Evolutionary conservation across 1,140 invertebrate genomes (phyloP).

Genomic region (Drosophila nigrodunni): DNA sequence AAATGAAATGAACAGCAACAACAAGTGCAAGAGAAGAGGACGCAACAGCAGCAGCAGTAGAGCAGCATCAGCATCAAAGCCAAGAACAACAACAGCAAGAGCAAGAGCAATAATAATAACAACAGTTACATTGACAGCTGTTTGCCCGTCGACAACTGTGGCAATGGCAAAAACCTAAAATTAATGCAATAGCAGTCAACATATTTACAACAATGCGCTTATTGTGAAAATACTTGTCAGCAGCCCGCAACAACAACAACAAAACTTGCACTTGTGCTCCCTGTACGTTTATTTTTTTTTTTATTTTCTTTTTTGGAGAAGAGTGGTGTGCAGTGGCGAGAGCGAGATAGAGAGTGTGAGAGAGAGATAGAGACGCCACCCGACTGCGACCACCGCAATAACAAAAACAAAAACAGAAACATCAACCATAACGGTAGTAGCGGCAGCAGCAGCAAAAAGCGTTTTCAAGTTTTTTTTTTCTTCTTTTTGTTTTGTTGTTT

Average conservation of each 20-base stretch:
- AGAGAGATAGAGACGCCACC: constrained; percentile 9
- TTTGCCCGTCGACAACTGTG: constrained; percentile 38
- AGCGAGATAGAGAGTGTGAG: constrained; percentile 5
- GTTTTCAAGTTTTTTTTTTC: constrained; percentile 37
- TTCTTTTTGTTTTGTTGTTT: constrained; percentile 13
- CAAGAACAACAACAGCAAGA: constrained; percentile 9
- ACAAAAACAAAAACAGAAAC: constrained; percentile 27
- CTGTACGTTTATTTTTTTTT: constrained; percentile 1
- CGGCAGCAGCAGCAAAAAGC: constrained; percentile 25
- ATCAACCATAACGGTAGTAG: constrained; percentile 34
- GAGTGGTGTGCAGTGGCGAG: background rate
- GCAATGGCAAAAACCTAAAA: constrained; percentile 37
- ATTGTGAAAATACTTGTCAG: constrained; percentile 14
- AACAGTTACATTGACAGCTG: constrained; percentile 39
- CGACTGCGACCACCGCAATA: constrained; percentile 29
- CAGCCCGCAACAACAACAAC: background rate
- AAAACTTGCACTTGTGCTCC: constrained; percentile 15
- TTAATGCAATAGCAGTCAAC: constrained; percentile 32
- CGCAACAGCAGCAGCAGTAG: constrained; percentile 24
- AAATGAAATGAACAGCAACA: constrained; percentile 44
- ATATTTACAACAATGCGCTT: constrained; percentile 27
- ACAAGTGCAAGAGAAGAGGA: constrained; percentile 49
- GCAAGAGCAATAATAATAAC: constrained; percentile 4
- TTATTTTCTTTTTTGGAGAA: background rate
- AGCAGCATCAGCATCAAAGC: background rate